phyloP scores from a whole-genome alignment of 2,888 invertebrate species.

The Pandemis cinnamomeana region DNA sequence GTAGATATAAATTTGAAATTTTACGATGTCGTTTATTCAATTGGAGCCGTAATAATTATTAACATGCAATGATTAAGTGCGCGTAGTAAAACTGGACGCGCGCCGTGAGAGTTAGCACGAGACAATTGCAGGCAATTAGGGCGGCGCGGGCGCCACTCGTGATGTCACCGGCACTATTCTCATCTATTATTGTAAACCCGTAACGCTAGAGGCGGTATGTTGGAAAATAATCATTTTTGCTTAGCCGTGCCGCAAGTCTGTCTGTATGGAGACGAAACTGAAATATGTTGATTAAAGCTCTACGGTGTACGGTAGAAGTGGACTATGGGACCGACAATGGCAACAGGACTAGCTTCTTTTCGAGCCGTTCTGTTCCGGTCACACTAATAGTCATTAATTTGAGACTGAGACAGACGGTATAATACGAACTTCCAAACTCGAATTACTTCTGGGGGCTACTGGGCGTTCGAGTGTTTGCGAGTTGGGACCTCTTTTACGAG shows the following conservation, averaged over 20 bases:
- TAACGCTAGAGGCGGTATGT: not conserved
- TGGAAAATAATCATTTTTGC: not conserved
- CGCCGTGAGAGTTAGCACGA: constrained; percentile 60
- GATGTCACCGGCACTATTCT: constrained; percentile 67
- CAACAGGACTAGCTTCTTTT: too few relatives aligned
- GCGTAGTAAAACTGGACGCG: constrained; percentile 57
- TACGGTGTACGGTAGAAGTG: too few relatives aligned
- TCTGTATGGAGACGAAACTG: not conserved
- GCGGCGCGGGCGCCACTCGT: constrained; percentile 75
- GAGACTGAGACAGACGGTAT: too few relatives aligned
- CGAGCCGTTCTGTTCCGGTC: too few relatives aligned
- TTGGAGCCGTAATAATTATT: constrained; percentile 67
- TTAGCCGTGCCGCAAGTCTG: not conserved
- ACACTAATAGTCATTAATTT: too few relatives aligned
- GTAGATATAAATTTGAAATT: constrained; percentile 52
- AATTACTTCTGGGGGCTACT: too few relatives aligned
- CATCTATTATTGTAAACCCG: constrained; percentile 7
- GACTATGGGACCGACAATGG: too few relatives aligned
- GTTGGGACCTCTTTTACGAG: too few relatives aligned
- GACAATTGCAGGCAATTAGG: constrained; percentile 80
- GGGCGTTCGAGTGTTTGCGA: too few relatives aligned
- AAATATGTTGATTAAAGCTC: too few relatives aligned
- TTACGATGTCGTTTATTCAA: constrained; percentile 63
- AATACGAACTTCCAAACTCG: too few relatives aligned
- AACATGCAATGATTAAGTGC: constrained; percentile 70